phyloP scores from a whole-genome alignment of 2,888 invertebrate genomes.

The Anagyrus pseudococci region DNA sequence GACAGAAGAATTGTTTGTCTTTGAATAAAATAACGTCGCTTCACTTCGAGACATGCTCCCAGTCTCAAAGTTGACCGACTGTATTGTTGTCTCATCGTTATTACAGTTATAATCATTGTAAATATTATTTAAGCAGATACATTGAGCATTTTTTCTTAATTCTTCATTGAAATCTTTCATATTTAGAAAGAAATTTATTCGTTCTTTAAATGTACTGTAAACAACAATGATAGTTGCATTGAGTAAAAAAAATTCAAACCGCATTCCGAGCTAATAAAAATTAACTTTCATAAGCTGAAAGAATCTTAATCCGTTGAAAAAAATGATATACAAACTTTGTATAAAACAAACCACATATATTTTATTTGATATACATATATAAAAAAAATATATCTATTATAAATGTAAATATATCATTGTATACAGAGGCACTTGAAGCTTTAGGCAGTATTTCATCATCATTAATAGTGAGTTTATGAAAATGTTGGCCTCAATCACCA shows the following conservation, averaged over 20 bases:
- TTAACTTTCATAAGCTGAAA: slow-evolving; percentile 14
- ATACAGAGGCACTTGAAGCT: slow-evolving; percentile 26
- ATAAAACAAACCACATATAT: slow-evolving; percentile 33
- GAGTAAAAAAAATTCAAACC: slow-evolving; percentile 21
- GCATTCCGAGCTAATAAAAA: slow-evolving; percentile 30
- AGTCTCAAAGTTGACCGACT: slow-evolving; percentile 34
- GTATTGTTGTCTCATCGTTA: slow-evolving; percentile 30
- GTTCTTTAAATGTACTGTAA: slow-evolving; percentile 9
- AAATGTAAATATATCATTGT: slow-evolving; percentile 37
- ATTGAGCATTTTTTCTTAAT: slow-evolving; percentile 25
- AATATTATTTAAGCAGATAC: slow-evolving; percentile 39
- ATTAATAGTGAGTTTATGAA: slow-evolving; percentile 21
- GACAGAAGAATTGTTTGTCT: slow-evolving; percentile 12
- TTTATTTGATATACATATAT: slow-evolving; percentile 33
- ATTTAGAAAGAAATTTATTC: slow-evolving; percentile 11
- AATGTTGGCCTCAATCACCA: slow-evolving; percentile 21
- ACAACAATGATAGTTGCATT: slow-evolving; percentile 17
- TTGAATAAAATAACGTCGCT: slow-evolving; percentile 30
- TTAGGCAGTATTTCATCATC: slow-evolving; percentile 31
- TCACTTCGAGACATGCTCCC: slow-evolving; percentile 36
- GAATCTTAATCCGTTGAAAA: slow-evolving; percentile 20
- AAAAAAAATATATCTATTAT: slow-evolving; percentile 32
- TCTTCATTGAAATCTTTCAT: slow-evolving; percentile 14
- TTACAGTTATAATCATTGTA: slow-evolving; percentile 38
- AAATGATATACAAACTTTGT: slow-evolving; percentile 21